Percentiles rank a stretch among this genome's conserved stretches.
phyloP scores from a whole-genome alignment of 2,797 vertebrate species.

The Carcharodon carcharias region DNA sequence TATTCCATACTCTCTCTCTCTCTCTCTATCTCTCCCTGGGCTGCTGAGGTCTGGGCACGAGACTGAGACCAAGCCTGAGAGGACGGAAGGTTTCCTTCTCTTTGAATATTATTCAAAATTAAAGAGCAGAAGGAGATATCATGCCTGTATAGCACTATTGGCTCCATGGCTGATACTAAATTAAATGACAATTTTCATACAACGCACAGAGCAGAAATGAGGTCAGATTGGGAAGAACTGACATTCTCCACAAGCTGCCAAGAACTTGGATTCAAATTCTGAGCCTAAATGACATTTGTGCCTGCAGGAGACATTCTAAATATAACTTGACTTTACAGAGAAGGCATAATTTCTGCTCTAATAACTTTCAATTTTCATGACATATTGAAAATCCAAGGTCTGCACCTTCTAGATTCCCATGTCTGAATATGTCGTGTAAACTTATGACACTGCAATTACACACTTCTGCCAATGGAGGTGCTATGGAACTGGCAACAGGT shows the following conservation, averaged over 20 bases:
- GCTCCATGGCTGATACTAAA: not conserved
- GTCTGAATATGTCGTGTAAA: not conserved
- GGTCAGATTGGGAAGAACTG: not conserved
- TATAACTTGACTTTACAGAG: not conserved
- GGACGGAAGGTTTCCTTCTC: no score
- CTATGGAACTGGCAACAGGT: not conserved
- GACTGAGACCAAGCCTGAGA: not conserved
- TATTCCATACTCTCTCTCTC: not conserved
- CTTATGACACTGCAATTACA: not conserved
- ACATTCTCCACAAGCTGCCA: not conserved
- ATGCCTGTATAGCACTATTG: not conserved
- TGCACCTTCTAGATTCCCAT: not conserved
- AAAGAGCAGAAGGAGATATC: not conserved
- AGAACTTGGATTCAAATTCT: not conserved
- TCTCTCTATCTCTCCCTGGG: not conserved
- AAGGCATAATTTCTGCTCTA: not conserved
- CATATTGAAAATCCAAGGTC: not conserved
- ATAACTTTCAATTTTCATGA: not conserved
- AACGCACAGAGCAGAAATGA: conserved; percentile 16
- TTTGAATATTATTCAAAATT: not conserved
- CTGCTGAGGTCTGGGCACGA: not conserved
- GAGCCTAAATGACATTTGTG: not conserved
- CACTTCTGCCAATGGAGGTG: not conserved
- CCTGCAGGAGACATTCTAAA: not conserved
- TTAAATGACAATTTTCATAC: not conserved